Evolutionary conservation across 2,888 invertebrate genomes (phyloP).

Genomic region (Scaptomyza caliginosa): DNA sequence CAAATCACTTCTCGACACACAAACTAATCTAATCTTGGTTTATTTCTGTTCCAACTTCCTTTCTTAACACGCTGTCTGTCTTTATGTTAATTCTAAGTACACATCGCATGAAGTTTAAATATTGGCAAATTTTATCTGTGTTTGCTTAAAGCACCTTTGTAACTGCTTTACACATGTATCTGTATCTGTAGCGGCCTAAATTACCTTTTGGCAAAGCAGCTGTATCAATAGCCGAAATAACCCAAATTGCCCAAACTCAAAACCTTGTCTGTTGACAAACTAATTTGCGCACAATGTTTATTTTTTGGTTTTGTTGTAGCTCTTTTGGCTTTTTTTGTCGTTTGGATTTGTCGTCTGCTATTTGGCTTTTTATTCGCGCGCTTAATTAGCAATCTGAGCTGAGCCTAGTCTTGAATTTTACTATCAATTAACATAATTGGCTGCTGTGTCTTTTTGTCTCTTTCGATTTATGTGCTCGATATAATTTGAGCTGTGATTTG

Average conservation of each 20-base stretch:
- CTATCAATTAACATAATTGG: constrained; percentile 75
- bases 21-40: constrained; percentile 19
- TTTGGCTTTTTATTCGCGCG: constrained; percentile 32
- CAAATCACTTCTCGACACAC: background rate
- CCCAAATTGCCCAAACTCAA: constrained; percentile 37
- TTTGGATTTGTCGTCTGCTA: too few relatives aligned
- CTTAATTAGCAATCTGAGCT: constrained; percentile 59
- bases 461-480: constrained; percentile 54
- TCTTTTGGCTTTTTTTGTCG: constrained; percentile 8
- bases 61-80: background rate
- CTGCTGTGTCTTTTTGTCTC: constrained; percentile 22
- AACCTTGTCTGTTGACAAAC: constrained; percentile 67
- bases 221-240: constrained; percentile 55
- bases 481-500: constrained; percentile 56
- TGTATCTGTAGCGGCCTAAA: constrained; percentile 37
- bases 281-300: constrained; percentile 51
- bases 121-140: constrained; percentile 49
- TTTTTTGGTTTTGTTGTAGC: constrained; percentile 2
- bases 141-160: constrained; percentile 15
- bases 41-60: background rate
- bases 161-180: constrained; percentile 15
- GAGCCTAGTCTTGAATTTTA: constrained; percentile 60
- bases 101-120: constrained; percentile 23
- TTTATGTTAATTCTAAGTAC: constrained; percentile 12
- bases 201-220: constrained; percentile 37